Evolutionary conservation across 1,140 invertebrate species (phyloP).

Genomic region (Drosophila rufa): DNA sequence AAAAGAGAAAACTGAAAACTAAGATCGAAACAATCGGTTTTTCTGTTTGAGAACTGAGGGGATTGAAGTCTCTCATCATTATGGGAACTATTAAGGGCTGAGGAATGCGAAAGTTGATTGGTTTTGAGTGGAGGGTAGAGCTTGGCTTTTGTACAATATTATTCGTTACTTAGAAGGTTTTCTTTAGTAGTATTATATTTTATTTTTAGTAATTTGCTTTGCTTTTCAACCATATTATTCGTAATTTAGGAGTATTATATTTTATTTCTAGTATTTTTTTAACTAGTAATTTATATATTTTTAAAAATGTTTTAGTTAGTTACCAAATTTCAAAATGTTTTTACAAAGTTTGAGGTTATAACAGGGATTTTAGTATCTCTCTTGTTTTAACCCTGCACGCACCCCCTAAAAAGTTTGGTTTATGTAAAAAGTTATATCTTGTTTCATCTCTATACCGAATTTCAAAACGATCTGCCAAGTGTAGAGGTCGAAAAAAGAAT

Average conservation of each 20-base stretch:
- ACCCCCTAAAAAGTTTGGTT: background rate
- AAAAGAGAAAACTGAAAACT: conserved; percentile 38
- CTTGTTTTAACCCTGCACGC: background rate
- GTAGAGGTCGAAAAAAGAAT: too few relatives aligned
- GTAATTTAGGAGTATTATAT: too few relatives aligned
- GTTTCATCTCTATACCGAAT: too few relatives aligned
- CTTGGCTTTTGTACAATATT: background rate
- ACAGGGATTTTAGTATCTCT: background rate
- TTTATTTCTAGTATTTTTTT: too few relatives aligned
- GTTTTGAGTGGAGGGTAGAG: background rate
- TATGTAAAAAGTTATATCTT: too few relatives aligned
- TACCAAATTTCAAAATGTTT: background rate
- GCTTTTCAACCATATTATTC: too few relatives aligned
- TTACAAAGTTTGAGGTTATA: background rate
- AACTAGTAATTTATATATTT: background rate
- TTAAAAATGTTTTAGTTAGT: too few relatives aligned
- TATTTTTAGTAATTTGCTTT: too few relatives aligned
- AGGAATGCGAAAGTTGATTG: background rate
- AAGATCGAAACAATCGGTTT: conserved; percentile 5
- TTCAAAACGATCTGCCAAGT: too few relatives aligned
- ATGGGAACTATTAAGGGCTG: conserved; percentile 6
- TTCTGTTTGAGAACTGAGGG: background rate
- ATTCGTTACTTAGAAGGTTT: too few relatives aligned
- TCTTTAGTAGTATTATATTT: too few relatives aligned
- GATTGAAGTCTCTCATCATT: background rate